Evolutionary conservation across 2,797 vertebrate species (phyloP), one percentile per base, ranked within the genome.

Genomic region (Sciurus carolinensis): DNA sequence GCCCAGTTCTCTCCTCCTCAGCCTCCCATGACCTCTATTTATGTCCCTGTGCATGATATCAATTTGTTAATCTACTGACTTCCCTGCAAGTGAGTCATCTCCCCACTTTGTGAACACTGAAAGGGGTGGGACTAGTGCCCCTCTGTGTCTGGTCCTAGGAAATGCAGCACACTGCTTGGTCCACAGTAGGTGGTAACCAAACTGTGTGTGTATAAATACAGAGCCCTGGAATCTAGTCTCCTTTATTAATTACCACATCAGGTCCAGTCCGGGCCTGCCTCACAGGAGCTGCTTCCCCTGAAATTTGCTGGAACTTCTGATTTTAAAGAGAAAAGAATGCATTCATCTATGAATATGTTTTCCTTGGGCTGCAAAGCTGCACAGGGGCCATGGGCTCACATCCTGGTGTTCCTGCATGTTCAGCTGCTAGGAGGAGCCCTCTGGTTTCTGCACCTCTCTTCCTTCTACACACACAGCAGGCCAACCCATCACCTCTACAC

Each of bases 241-340:
- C 95, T 97, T 96, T 97, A 96, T 98, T 94, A 96, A 95, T 87
- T 59, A 93, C 94, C 13, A 33, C 88, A 0, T 36, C 36, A 3
- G 36, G 36, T 0, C 1, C 3, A 24, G 54, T 44, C 67, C 22
- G 33, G 11, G 39, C 57, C 30, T 0, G 66, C 57, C 54, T 3
- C 1, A 0, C 69, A 0, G 75, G 71, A 66, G 42, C 73, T 28
- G 36, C 81, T 39, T 59, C 83, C 76, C 66, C 42, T 3, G 13
- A 52, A 44, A 4, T 3, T 7, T 4, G 4, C 44, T 0, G 17
- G 33, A 11, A 26, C 64, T 67, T 90, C 22, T 24, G 50, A 54
- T 81, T 95, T 83, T 30, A 42, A 76, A 89, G 39, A 69, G 0
- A 2, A 5, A 22, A 30, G 36, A 28, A 66, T 0, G 7, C 4